Evolutionary conservation across 2,888 invertebrate genomes (phyloP), one percentile per base, ranked within the genome.

Genomic region (Brachyptera putata): DNA sequence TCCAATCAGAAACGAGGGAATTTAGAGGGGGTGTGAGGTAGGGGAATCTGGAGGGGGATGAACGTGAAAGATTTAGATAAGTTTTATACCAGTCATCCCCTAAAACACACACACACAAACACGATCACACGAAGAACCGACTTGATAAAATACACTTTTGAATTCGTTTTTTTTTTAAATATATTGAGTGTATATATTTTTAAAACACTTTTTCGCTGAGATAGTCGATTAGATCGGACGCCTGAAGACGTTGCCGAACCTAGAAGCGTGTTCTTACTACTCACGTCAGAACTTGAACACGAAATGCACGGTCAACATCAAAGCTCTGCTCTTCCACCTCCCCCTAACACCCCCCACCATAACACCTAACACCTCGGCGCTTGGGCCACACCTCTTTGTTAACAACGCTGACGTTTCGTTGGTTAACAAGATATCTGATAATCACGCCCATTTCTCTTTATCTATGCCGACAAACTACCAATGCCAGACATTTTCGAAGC

Each of bases 401-500:
- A 36, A 30, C 36, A 36, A 53, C 11, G 36, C 36, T 9, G 53
- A 30, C 53, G 24, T 1, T 18, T 53, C 16, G 53, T 53, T 53
- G 53, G 53, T 34, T 53, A 16, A 18, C 16, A 13, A 30, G 36
- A 36, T 18, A 9, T 7, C 11, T 1, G 7, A n/a, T 3, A 21
- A 21, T 36, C 36, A 53, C 53, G 14, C 53, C 53, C 53, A 53
- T 53, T 34, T 36, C 34, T 1, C 21, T 53, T 53, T 5, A 53
- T 53, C 53, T 34, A 9, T 3, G 36, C 53, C 53, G 53, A 53
- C 53, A 34, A 36, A 53, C 14, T 21, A 53, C 53, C 53, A 53
- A 53, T 53, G 36, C 53, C 22, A 22, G 11, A 16, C 53, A 13
- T 18, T 37, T 34, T 53, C 3, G 24, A 53, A 36, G 21, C 21